A percentile compares a stretch with the other conserved stretches of the same genome.
Conservation (phyloP, 2,113 vertebrate genomes). For the Alligator mississippiensis region DNA sequence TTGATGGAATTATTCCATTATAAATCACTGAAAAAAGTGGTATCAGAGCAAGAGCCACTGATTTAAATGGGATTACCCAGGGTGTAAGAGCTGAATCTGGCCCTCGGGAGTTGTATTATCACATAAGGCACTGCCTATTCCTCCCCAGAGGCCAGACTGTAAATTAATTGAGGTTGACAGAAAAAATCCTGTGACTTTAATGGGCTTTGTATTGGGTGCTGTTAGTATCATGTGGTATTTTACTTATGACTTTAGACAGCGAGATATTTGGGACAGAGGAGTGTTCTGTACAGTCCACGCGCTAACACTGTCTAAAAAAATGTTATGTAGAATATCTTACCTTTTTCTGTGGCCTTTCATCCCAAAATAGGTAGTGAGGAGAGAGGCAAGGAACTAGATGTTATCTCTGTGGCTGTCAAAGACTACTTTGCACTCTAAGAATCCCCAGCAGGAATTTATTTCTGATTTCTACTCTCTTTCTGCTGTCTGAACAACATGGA, state of each 20-base stretch:
- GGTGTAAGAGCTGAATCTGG: background rate
- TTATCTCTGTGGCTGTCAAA: background rate
- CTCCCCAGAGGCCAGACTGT: background rate
- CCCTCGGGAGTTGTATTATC: background rate
- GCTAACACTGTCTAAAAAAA: background rate
- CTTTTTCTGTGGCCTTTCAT: background rate
- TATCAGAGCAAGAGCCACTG: accelerated
- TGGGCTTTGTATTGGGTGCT: background rate
- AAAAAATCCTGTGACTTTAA: background rate
- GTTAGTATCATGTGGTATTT: background rate
- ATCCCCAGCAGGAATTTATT: background rate
- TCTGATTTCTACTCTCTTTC: background rate
- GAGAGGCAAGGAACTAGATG: background rate
- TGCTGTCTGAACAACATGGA: background rate
- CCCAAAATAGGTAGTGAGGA: background rate
- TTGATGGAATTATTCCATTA: accelerated
- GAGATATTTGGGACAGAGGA: background rate
- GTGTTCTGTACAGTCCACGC: background rate
- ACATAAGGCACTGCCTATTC: background rate
- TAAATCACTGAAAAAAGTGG: accelerated
- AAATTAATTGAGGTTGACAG: background rate
- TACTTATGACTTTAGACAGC: background rate
- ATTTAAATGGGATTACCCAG: background rate
- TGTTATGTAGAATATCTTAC: background rate
- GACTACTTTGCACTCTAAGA: background rate